Conservation (phyloP, 2,797 vertebrate species). For the Florisuga fusca region DNA sequence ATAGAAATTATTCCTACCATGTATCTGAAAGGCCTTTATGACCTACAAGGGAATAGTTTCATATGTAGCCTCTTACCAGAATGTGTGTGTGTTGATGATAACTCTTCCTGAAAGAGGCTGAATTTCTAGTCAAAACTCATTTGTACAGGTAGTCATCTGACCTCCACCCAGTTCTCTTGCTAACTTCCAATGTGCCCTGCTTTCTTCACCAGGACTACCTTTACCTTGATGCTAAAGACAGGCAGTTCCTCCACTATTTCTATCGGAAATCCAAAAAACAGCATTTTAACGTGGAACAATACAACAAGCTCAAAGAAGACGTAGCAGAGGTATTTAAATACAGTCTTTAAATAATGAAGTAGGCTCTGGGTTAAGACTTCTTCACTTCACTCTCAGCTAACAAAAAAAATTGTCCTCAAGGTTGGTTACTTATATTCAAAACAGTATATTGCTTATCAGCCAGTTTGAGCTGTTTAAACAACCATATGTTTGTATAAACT, state of each 20-base stretch:
- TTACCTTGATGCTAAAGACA: slow-evolving; percentile 84
- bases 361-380: not conserved
- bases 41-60: not conserved
- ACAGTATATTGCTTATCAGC: not conserved
- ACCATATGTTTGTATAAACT: not conserved
- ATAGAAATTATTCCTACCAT: not conserved
- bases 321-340: slow-evolving; percentile 83
- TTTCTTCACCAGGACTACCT: slow-evolving; percentile 86
- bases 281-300: slow-evolving; percentile 86
- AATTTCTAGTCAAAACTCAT: not conserved
- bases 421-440: not conserved
- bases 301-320: slow-evolving; percentile 90
- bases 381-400: not conserved
- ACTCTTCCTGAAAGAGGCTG: not conserved
- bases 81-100: not conserved
- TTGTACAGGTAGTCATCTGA: not conserved
- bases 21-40: not conserved
- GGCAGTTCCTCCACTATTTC: slow-evolving; percentile 92
- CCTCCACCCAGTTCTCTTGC: not conserved
- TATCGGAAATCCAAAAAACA: slow-evolving; percentile 84
- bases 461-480: not conserved
- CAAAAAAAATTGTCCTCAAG: not conserved
- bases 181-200: not conserved
- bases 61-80: not conserved
- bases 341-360: not conserved